Base-by-base conservation (phyloP, 2,113 vertebrate species). In the Leptodactylus fuscus region DNA sequence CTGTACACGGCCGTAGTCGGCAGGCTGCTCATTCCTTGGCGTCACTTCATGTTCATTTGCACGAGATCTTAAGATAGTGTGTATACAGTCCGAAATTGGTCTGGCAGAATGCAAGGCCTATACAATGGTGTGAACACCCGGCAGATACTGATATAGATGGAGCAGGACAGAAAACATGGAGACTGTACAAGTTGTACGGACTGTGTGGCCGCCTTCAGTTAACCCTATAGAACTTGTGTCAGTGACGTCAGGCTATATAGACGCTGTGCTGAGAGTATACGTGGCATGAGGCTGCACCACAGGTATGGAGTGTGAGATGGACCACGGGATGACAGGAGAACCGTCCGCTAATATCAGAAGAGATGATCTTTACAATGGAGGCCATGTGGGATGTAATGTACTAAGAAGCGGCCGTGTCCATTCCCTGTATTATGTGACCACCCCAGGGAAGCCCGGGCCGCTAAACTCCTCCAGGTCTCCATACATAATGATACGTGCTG, bases 361-460 rank as follows among this genome's bases (percentile, higher is more conserved):
- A 53, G 5, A 77, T 49, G 5, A 53, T 77, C 13, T 34, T 7
- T 32, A 36, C 44, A 53, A 34, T 53, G 32, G 15, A 38, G 20
- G 51, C 20, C 32, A 22, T 36, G 51, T 13, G 11, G 1, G 53
- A 49, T 76, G 41, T 3, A 32, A 49, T 46, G 48, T 5, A 27
- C 71, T 74, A 74, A 74, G 4, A 74, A 55, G 29, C 49, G 36
- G 46, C 32, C 18, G 36, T n/a, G 51, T 79, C 32, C 27, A 55
- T 58, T 20, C 38, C 51, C 4, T 60, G 51, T 46, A 70, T 27
- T 71, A 60, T 60, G 15, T 13, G 15, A 27, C 36, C 27, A 22
- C 70, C 69, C 36, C 29, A 38, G 11, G 69, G 22, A 82, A 73
- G 9, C 67, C 67, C 81, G n/a, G 44, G 44, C 70, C 53, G 38